Conservation (phyloP, 2,113 vertebrate species). For the Probosciger aterrimus region DNA sequence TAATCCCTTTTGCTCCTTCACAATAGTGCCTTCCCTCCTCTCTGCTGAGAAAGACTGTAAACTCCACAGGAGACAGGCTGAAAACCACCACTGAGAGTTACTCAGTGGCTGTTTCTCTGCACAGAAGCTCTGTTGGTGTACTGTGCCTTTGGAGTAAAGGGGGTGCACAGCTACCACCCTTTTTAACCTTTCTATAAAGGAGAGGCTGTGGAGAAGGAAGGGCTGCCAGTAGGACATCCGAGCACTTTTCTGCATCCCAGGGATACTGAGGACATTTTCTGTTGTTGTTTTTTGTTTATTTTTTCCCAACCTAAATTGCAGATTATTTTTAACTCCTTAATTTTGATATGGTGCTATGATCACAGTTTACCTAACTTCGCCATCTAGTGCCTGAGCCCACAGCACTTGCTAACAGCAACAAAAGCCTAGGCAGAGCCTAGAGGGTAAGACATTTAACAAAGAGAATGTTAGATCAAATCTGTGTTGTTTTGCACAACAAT, state of each 20-base stretch:
- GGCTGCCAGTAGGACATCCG: not conserved
- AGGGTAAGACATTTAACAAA: not conserved
- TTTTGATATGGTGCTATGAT: not conserved
- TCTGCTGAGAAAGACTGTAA: not conserved
- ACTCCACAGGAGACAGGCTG: not conserved
- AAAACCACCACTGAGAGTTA: not conserved
- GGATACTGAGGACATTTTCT: not conserved
- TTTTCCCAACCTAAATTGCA: not conserved
- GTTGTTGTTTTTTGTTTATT: not conserved
- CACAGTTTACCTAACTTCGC: not conserved
- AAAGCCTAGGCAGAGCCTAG: not conserved
- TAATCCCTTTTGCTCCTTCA: not conserved
- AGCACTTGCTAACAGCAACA: not conserved
- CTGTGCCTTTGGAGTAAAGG: not conserved
- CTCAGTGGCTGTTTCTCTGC: not conserved
- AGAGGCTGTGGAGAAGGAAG: not conserved
- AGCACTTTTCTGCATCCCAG: not conserved
- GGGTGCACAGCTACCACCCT: accelerated
- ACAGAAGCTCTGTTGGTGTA: not conserved
- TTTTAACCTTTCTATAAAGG: not conserved
- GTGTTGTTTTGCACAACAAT: not conserved
- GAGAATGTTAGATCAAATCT: not conserved
- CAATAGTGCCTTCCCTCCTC: not conserved
- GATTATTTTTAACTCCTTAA: not conserved
- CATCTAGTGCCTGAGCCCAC: not conserved